phyloP scores from a whole-genome alignment of 2,888 invertebrate genomes.

The Syrista parreyssii region DNA sequence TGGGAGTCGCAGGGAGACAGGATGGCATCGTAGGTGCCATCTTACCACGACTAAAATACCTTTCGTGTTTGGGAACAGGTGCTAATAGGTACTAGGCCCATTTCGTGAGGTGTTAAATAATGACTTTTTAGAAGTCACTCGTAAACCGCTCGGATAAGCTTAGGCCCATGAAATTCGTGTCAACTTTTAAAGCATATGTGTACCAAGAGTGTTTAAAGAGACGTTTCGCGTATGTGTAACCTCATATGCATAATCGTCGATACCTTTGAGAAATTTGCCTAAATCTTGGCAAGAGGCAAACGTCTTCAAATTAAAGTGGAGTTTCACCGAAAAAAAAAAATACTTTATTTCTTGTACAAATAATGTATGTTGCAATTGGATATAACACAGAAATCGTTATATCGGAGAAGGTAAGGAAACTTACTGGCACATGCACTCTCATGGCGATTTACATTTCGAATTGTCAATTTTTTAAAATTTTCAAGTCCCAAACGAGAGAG shows the following conservation, averaged over 20 bases:
- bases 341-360: not conserved
- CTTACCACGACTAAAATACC: constrained; percentile 14
- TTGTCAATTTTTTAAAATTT: not conserved
- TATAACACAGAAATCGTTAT: not conserved
- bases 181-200: not conserved
- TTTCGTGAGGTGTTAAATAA: constrained; percentile 45
- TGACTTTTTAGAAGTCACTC: constrained; percentile 34
- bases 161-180: constrained; percentile 4
- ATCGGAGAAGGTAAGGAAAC: not conserved
- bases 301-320: not conserved
- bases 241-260: not conserved
- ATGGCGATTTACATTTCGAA: not conserved
- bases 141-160: not conserved
- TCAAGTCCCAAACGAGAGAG: not conserved
- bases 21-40: not conserved
- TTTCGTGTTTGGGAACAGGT: constrained; percentile 26
- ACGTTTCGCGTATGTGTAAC: not conserved
- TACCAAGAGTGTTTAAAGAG: not conserved
- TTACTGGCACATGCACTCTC: not conserved
- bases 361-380: not conserved
- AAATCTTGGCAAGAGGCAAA: not conserved
- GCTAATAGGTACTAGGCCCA: constrained; percentile 37
- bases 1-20: not conserved
- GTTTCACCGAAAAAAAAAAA: not conserved
- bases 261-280: not conserved